Conservation (phyloP, 2,113 vertebrate genomes). For the Lampris megalopsis region DNA sequence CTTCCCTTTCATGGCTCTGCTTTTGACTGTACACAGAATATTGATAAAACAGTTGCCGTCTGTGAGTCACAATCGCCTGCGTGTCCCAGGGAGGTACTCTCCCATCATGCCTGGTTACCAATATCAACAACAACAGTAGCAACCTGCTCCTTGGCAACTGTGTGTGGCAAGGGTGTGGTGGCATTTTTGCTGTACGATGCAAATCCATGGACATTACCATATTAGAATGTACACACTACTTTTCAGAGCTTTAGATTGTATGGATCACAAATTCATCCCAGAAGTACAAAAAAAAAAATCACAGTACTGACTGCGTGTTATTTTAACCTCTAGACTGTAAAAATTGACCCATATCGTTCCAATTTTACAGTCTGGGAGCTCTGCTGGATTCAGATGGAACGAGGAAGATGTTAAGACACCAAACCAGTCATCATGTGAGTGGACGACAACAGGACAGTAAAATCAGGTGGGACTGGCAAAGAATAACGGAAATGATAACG, state of each 20-base stretch:
- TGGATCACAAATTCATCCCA: not conserved
- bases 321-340: no score
- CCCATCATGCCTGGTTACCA: conserved; percentile 44
- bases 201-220: conserved; percentile 24
- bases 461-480: no score
- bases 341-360: no score
- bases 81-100: not conserved
- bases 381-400: no score
- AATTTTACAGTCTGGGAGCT: no score
- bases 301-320: no score
- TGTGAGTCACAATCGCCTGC: conserved; percentile 54
- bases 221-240: not conserved
- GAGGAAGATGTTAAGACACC: no score
- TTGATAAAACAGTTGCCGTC: not conserved
- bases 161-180: conserved; percentile 28
- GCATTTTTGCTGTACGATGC: conserved; percentile 15
- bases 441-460: no score
- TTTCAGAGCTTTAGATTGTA: not conserved
- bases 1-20: not conserved
- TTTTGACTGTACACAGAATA: not conserved
- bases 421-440: no score
- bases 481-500: no score
- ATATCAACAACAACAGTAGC: conserved; percentile 45
- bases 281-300: not conserved
- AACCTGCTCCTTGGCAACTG: conserved; percentile 50